Base-by-base conservation (phyloP, 1,140 invertebrate genomes). In the Aricia agestis region DNA sequence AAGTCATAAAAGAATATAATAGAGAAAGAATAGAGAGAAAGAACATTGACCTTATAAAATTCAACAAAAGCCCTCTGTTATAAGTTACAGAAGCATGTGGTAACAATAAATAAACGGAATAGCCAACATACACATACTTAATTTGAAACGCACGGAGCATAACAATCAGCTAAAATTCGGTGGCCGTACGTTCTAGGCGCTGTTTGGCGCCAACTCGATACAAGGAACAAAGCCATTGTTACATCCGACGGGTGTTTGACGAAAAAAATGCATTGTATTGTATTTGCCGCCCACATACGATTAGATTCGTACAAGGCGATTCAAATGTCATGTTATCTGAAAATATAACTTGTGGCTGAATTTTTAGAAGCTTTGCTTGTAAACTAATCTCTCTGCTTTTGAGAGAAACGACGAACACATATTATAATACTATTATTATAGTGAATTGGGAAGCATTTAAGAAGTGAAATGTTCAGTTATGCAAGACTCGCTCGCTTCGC, bases 181-280 rank as follows among this genome's bases (percentile, higher is more conserved):
- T 63, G 36, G 18, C 67, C 61, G 68, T 59, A 68, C 9, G 71
- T 68, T 74, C 69, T 70, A 70, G 66, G 73, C 71, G 68, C 66
- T 66, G 67, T 67, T 75, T 70, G 69, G 72, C 74, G 76, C 74
- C 63, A 61, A 70, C 59, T 76, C 59, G 72, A 65, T n/a, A 81
- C 79, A 84, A 83, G 86, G 85, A 89, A 90, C 88, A 90, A 90
- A 90, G 85, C 86, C 89, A 87, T 84, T 80, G 69, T 82, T 79
- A 72, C 76, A 82, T 83, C 83, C 83, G 78, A 70, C 74, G 76
- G 74, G 70, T 81, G 78, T 78, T 83, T 86, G 84, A 82, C 80
- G 76, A 81, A 81, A 83, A 83, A 84, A 88, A 82, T 82, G 81
- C 83, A 88, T 76, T 76, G 80, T 78, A 83, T 76, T 79, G 78